These are phyloP conservation scores for Oxycera nigricornis DNA, from an alignment of 2,888 invertebrate species.

Conservation along the genomic window DNA sequence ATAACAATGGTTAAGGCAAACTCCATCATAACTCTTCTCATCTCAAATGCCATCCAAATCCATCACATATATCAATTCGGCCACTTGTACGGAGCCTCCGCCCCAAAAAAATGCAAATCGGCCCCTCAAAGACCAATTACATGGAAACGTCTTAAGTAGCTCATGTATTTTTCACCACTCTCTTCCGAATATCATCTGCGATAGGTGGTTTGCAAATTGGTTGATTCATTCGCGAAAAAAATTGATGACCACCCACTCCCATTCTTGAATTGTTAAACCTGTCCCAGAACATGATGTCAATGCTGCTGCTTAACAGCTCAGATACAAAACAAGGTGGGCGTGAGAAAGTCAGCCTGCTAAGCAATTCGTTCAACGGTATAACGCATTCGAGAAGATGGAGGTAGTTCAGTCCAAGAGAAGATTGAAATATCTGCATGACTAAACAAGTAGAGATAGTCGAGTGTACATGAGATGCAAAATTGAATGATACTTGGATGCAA, in stretches of 20 bases:
- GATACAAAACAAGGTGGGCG: not conserved
- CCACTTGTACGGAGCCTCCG: not conserved
- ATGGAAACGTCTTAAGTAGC: not conserved
- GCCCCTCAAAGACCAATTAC: not conserved
- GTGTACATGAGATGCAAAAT: too few species aligned
- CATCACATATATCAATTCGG: too few species aligned
- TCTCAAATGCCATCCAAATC: too few species aligned
- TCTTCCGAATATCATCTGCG: not conserved
- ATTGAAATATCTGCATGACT: too few species aligned
- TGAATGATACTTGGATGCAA: too few species aligned
- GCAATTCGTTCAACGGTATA: too few species aligned
- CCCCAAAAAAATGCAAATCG: slow-evolving; percentile 8
- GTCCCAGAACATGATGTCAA: slow-evolving; percentile 20
- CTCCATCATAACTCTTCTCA: too few species aligned
- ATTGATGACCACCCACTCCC: slow-evolving; percentile 11
- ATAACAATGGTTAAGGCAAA: too few species aligned
- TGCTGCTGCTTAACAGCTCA: slow-evolving; percentile 10
- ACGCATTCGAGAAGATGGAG: too few species aligned
- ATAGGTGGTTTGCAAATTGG: not conserved
- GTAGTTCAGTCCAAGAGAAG: too few species aligned
- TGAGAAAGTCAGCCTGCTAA: slow-evolving; percentile 9
- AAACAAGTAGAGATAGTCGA: too few species aligned
- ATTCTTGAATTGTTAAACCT: not conserved
- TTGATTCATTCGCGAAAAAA: not conserved
- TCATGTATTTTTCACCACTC: not conserved